A percentile compares a stretch with the other conserved stretches of the same genome.
These are phyloP conservation scores for Proterorhinus semilunaris DNA, from an alignment of 2,113 vertebrate species.

Conservation along the genomic window DNA sequence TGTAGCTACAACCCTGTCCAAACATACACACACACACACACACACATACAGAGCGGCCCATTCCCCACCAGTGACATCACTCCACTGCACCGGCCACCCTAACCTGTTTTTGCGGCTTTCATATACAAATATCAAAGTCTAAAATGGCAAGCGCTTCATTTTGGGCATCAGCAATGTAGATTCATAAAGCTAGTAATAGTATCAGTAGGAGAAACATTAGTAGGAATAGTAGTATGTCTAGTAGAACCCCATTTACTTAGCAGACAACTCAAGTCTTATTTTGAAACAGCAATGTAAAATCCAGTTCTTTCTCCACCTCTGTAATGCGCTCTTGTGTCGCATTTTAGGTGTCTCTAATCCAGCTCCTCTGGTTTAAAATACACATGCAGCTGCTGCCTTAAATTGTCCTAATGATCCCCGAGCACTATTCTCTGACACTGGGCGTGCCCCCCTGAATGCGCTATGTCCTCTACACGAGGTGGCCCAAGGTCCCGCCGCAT, in stretches of 20 bases:
- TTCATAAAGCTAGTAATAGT: not conserved
- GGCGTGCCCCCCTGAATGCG: constrained; percentile 62
- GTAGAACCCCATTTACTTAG: too few relatives aligned
- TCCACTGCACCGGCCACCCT: constrained; percentile 25
- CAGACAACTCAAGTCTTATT: too few relatives aligned
- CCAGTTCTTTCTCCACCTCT: too few relatives aligned
- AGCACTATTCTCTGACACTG: constrained; percentile 53
- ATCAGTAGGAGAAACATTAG: too few relatives aligned
- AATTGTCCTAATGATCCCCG: constrained; percentile 52
- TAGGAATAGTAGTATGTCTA: too few relatives aligned
- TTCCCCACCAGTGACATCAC: constrained; percentile 72
- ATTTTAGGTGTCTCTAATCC: not conserved
- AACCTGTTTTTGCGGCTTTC: constrained; percentile 6
- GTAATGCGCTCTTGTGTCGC: too few relatives aligned
- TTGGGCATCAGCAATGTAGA: not conserved
- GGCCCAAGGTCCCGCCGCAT: constrained; percentile 54
- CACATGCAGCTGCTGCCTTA: constrained; percentile 54
- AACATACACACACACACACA: constrained; percentile 43
- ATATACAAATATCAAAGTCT: constrained; percentile 5
- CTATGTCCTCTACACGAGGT: constrained; percentile 46
- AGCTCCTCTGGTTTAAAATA: constrained; percentile 23
- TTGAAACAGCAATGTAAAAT: too few relatives aligned
- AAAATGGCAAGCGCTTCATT: not conserved
- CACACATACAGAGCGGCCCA: constrained; percentile 23
- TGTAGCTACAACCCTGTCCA: constrained; percentile 53